Conservation (phyloP, 2,888 invertebrate genomes). For the Pollenia labialis region DNA sequence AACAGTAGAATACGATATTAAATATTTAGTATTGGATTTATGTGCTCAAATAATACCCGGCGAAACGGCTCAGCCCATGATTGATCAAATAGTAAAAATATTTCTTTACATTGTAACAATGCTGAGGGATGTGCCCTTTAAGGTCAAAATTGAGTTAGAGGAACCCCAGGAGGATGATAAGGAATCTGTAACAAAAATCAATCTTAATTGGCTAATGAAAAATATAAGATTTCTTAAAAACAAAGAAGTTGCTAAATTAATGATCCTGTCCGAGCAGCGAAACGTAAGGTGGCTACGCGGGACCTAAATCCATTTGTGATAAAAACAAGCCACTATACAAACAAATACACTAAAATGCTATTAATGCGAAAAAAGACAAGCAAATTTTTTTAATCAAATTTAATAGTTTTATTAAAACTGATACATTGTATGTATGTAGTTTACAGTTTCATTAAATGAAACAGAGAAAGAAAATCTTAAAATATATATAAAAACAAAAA, state of each 20-base stretch:
- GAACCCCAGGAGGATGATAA: constrained; percentile 74
- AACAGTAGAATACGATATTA: constrained; percentile 85
- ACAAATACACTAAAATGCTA: too few relatives aligned
- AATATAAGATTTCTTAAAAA: constrained; percentile 91
- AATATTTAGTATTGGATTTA: constrained; percentile 89
- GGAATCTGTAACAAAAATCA: constrained; percentile 84
- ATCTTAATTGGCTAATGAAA: constrained; percentile 90
- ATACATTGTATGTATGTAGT: constrained; percentile 42
- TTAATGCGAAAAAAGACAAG: too few relatives aligned
- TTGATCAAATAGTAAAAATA: constrained; percentile 89
- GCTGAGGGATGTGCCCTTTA: constrained; percentile 85
- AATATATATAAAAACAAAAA: constrained; percentile 46
- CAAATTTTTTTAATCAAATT: too few relatives aligned
- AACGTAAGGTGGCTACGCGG: constrained; percentile 91
- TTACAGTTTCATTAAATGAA: constrained; percentile 25
- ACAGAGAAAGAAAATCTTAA: not conserved
- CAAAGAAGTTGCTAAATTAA: constrained; percentile 91
- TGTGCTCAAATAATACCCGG: constrained; percentile 90
- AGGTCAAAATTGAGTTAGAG: constrained; percentile 77
- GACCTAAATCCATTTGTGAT: too few relatives aligned
- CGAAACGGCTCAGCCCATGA: constrained; percentile 88
- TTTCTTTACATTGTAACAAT: constrained; percentile 89
- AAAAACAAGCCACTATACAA: too few relatives aligned
- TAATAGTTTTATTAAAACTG: too few relatives aligned
- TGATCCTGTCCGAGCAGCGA: constrained; percentile 93